phyloP scores from a whole-genome alignment of 2,888 invertebrate genomes.

The Caradrina clavipalpis region DNA sequence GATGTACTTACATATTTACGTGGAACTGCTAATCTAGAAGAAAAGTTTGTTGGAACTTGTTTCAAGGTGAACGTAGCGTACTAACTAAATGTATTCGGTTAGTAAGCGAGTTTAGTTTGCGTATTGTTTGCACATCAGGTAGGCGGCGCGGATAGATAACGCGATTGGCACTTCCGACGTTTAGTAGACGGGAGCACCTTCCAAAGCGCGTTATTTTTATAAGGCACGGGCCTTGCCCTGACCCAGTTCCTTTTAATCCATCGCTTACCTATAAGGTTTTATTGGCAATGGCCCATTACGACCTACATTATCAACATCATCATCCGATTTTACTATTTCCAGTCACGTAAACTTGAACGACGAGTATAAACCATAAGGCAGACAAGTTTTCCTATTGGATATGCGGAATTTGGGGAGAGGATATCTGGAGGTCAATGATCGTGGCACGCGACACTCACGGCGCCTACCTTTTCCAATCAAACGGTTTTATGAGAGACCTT shows the following conservation, averaged over 20 bases:
- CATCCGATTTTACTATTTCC: conserved; percentile 91
- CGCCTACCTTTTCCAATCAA: conserved; percentile 61
- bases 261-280: conserved; percentile 91
- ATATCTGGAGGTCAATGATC: conserved; percentile 65
- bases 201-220: conserved; percentile 85
- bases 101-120: conserved; percentile 61
- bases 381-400: conserved; percentile 70
- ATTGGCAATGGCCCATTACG: conserved; percentile 90
- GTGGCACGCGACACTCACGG: conserved; percentile 63
- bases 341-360: conserved; percentile 90
- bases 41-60: conserved; percentile 54
- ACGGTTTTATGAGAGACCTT: conserved; percentile 56
- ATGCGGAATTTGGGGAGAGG: conserved; percentile 69
- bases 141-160: conserved; percentile 74
- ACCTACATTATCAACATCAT: conserved; percentile 91
- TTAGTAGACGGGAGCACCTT: conserved; percentile 74
- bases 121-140: conserved; percentile 70
- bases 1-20: conserved; percentile 55
- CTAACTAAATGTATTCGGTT: conserved; percentile 57
- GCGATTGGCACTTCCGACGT: conserved; percentile 75
- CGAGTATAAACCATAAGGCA: conserved; percentile 87
- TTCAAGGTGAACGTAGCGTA: conserved; percentile 57
- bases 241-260: conserved; percentile 90
- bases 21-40: conserved; percentile 52
- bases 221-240: conserved; percentile 87